A percentile compares a stretch with the other conserved stretches of the same genome.
phyloP scores from a whole-genome alignment of 2,888 invertebrate species.

The Caenorhabditis doughertyi region DNA sequence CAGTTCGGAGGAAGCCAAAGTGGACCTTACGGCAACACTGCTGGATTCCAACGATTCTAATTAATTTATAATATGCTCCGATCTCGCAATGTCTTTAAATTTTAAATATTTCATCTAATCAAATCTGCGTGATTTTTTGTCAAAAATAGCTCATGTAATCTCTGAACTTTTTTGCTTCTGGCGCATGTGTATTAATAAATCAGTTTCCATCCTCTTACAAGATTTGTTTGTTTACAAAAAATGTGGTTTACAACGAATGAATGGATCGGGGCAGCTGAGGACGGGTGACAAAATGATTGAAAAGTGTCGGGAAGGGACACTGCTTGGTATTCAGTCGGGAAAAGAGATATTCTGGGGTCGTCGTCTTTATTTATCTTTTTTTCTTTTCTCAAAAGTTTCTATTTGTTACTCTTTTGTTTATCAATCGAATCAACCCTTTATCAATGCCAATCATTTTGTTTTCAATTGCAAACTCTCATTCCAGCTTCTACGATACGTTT shows the following conservation, averaged over 20 bases:
- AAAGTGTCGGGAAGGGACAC: constrained; percentile 7
- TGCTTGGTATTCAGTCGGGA: background rate
- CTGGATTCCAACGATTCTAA: constrained; percentile 50
- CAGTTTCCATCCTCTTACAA: background rate
- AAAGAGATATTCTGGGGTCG: constrained; percentile 6
- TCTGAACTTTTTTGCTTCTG: constrained; percentile 7
- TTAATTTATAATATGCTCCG: background rate
- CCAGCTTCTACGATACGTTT: constrained; percentile 11
- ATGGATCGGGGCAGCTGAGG: background rate
- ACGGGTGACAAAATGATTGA: constrained; percentile 50
- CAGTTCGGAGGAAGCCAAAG: constrained; percentile 35
- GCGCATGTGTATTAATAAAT: constrained; percentile 30
- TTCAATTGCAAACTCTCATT: constrained; percentile 5
- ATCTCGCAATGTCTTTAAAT: constrained; percentile 12
- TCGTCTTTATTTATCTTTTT: constrained; percentile 17
- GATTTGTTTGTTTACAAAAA: constrained; percentile 35
- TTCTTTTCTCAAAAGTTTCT: background rate
- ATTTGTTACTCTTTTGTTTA: constrained; percentile 28
- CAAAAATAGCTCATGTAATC: background rate
- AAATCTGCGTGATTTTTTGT: background rate
- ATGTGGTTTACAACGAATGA: constrained; percentile 27
- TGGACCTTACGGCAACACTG: constrained; percentile 32
- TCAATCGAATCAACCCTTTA: constrained; percentile 29
- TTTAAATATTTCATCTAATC: background rate
- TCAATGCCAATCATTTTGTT: constrained; percentile 4